Evolutionary conservation across 1,140 invertebrate species (phyloP).

Genomic region (Apocrypta bakeri): DNA sequence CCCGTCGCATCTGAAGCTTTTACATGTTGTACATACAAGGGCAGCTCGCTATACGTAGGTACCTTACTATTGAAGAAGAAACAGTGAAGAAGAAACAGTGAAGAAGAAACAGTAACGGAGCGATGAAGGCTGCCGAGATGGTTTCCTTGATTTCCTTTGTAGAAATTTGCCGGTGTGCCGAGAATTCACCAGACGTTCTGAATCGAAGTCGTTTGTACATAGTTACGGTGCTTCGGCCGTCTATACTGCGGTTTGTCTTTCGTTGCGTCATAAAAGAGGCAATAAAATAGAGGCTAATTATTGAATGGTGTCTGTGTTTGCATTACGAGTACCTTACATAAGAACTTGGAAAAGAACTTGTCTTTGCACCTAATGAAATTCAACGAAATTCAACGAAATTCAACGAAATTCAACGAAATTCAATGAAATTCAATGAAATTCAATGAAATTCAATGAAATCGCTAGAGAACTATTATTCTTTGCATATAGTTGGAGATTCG

Average conservation of each 20-base stretch:
- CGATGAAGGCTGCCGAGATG: not conserved
- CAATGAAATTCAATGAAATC: no score
- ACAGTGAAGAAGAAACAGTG: not conserved
- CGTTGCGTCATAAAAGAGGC: constrained; percentile 60
- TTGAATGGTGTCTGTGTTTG: constrained; percentile 12
- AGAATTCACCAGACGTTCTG: not conserved
- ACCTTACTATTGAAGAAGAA: not conserved
- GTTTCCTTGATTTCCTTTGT: not conserved
- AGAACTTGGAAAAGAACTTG: no score
- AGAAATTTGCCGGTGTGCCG: constrained; percentile 5
- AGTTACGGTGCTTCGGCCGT: no score
- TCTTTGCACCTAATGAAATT: no score
- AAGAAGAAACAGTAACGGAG: not conserved
- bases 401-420: no score
- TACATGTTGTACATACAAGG: not conserved
- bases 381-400: no score
- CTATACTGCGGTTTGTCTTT: constrained; percentile 43
- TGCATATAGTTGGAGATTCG: no score
- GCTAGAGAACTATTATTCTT: no score
- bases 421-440: no score
- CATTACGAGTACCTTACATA: not conserved
- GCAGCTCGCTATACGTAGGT: not conserved
- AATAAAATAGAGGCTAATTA: constrained; percentile 58
- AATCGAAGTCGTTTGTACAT: no score
- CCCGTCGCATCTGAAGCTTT: not conserved